A percentile compares a stretch with the other conserved stretches of the same genome.
These are phyloP conservation scores for Cepphus grylle DNA, from an alignment of 2,113 vertebrate species.

Conservation along the genomic window DNA sequence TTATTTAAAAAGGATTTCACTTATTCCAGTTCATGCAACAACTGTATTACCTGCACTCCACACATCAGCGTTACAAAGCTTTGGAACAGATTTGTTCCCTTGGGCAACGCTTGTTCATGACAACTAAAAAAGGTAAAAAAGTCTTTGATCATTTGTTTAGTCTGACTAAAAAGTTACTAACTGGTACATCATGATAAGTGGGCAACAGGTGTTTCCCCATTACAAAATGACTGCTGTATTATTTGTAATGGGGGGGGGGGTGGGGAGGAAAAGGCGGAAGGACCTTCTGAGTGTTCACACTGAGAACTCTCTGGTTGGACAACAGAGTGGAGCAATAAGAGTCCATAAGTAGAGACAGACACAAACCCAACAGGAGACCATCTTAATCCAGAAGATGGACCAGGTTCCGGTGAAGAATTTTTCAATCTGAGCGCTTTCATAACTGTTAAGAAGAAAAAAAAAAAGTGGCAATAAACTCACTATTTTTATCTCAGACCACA, in stretches of 20 bases:
- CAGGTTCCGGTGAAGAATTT: conserved; percentile 87
- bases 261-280: background rate
- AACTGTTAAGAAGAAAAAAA: conserved; percentile 72
- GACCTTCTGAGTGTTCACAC: conserved; percentile 55
- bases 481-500: background rate
- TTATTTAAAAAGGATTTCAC: background rate
- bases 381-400: conserved; percentile 98
- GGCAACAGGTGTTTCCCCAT: background rate
- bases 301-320: conserved; percentile 71
- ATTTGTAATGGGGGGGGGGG: background rate
- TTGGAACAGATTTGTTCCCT: background rate
- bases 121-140: background rate
- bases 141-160: background rate
- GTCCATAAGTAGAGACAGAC: conserved; percentile 87
- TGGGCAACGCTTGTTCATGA: background rate
- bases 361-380: conserved; percentile 93
- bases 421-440: conserved; percentile 86
- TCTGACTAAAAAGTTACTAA: background rate
- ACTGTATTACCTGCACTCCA: background rate
- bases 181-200: background rate
- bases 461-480: background rate
- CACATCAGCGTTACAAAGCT: background rate
- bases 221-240: background rate
- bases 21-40: background rate
- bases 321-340: conserved; percentile 87